phyloP scores from a whole-genome alignment of 2,888 invertebrate species.

The Harpagoxenus sublaevis region DNA sequence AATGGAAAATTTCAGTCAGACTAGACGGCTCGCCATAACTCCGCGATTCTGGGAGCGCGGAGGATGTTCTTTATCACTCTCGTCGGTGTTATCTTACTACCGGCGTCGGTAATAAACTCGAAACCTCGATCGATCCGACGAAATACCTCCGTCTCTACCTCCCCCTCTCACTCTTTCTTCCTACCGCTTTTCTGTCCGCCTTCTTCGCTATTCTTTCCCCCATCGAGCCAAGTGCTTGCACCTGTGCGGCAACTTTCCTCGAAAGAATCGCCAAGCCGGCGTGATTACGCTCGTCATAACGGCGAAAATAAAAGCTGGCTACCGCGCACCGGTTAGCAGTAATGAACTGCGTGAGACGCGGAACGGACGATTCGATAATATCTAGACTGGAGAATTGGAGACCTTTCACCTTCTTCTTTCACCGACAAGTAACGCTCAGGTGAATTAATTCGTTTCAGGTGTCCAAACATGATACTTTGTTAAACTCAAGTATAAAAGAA shows the following conservation, averaged over 20 bases:
- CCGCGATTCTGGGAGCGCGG: conserved; percentile 53
- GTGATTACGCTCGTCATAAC: conserved; percentile 61
- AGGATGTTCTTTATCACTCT: conserved; percentile 61
- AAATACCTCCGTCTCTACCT: conserved; percentile 39
- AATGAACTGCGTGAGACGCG: conserved; percentile 65
- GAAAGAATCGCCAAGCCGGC: conserved; percentile 52
- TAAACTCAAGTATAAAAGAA: background rate
- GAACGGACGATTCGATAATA: conserved; percentile 70
- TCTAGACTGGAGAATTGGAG: conserved; percentile 54
- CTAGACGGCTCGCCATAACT: conserved; percentile 46
- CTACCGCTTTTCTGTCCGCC: conserved; percentile 18
- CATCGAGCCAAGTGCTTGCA: conserved; percentile 51
- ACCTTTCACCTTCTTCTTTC: background rate
- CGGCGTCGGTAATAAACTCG: conserved; percentile 68
- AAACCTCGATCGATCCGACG: conserved; percentile 66
- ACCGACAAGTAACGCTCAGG: background rate
- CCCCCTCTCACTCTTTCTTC: conserved; percentile 21
- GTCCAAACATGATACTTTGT: background rate
- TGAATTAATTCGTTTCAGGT: background rate
- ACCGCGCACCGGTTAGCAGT: conserved; percentile 42
- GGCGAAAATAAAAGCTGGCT: conserved; percentile 57
- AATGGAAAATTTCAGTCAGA: conserved; percentile 53
- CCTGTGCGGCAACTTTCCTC: conserved; percentile 53
- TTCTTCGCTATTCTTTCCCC: conserved; percentile 28
- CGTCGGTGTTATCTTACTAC: conserved; percentile 65